These are phyloP conservation scores for Dryas iulia DNA, from an alignment of 1,140 invertebrate genomes.

Conservation along the genomic window DNA sequence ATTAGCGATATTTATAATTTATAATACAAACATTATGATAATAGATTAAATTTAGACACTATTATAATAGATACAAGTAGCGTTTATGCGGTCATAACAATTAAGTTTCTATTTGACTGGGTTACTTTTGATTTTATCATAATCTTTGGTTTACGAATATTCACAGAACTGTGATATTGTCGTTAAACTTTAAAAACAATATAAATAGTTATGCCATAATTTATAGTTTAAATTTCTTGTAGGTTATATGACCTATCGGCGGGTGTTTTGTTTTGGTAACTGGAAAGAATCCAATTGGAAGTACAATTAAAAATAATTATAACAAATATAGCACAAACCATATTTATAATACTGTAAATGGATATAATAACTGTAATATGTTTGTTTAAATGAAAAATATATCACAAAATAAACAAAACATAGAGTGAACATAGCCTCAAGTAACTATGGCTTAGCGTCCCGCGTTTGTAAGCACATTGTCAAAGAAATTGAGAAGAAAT, in stretches of 20 bases:
- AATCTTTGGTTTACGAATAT: too few relatives aligned
- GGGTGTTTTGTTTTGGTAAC: background rate
- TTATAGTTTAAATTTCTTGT: background rate
- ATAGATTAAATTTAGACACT: background rate
- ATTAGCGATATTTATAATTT: background rate
- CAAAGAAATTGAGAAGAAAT: background rate
- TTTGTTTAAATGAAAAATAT: slow-evolving; percentile 18
- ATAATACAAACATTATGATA: background rate
- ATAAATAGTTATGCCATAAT: too few relatives aligned
- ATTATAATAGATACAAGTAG: background rate
- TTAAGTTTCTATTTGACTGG: background rate
- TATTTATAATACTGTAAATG: background rate
- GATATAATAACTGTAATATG: background rate
- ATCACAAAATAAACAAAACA: slow-evolving; percentile 45
- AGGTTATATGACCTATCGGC: background rate
- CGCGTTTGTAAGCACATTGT: slow-evolving; percentile 21
- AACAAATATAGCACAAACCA: background rate
- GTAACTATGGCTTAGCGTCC: slow-evolving; percentile 45
- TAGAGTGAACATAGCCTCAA: slow-evolving; percentile 60
- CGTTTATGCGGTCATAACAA: background rate
- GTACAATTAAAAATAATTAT: background rate
- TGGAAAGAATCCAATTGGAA: slow-evolving; percentile 5
- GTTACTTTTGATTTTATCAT: background rate
- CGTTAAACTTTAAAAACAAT: too few relatives aligned
- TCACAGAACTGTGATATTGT: too few relatives aligned